These are phyloP conservation scores for Clarias magur DNA, from an alignment of 2,113 vertebrate genomes.

Conservation along the genomic window DNA sequence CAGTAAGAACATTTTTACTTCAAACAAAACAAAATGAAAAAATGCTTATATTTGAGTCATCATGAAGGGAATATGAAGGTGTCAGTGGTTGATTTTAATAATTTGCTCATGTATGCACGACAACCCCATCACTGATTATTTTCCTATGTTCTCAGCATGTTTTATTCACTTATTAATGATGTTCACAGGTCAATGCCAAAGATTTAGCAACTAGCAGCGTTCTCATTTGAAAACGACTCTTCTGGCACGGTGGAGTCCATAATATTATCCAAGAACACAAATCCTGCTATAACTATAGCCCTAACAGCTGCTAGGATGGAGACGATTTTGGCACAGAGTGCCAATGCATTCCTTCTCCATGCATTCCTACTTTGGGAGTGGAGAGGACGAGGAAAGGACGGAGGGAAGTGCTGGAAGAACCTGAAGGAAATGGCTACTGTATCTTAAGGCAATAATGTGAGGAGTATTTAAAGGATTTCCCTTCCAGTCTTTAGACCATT, in stretches of 20 bases:
- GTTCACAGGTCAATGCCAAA: not conserved
- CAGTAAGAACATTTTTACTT: not conserved
- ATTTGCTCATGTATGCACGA: not conserved
- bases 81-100: not conserved
- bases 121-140: not conserved
- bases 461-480: conserved; percentile 26
- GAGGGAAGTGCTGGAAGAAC: conserved; percentile 12
- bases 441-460: conserved; percentile 22
- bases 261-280: conserved; percentile 39
- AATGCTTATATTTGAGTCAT: not conserved
- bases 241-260: conserved; percentile 22
- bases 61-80: not conserved
- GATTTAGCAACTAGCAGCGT: not conserved
- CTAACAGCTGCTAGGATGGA: conserved; percentile 34
- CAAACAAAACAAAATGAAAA: not conserved
- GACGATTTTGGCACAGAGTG: conserved; percentile 38
- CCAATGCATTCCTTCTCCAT: conserved; percentile 34
- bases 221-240: conserved; percentile 29
- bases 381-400: conserved; percentile 25
- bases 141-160: not conserved
- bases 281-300: conserved; percentile 32
- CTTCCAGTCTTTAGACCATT: not conserved
- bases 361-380: conserved; percentile 33
- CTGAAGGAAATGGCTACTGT: conserved; percentile 22
- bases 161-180: not conserved